Percentiles rank a stretch among this genome's conserved stretches.
phyloP scores from a whole-genome alignment of 2,888 invertebrate species.

The Dicyrtoma fusca region DNA sequence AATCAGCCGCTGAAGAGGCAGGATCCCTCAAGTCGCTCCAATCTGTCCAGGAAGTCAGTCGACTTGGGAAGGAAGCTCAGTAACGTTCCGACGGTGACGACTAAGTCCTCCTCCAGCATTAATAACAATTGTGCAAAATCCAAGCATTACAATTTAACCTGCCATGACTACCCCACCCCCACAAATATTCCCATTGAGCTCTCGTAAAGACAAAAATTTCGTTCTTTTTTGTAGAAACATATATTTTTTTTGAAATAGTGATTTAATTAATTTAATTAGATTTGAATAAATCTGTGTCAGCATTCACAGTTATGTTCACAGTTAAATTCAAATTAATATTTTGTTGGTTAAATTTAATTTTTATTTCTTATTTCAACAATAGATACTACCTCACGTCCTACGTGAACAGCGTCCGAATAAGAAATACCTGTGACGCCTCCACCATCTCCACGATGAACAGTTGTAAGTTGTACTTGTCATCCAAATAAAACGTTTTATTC shows the following conservation, averaged over 20 bases:
- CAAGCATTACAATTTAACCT: conserved; percentile 42
- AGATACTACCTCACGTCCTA: conserved; percentile 45
- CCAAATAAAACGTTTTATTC: not conserved
- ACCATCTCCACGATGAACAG: conserved; percentile 43
- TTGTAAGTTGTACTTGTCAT: conserved; percentile 12
- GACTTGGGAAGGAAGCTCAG: conserved; percentile 19
- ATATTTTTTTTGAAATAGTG: no score
- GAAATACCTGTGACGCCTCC: conserved; percentile 29
- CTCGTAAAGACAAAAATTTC: no score
- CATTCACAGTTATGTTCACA: no score
- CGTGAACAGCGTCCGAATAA: conserved; percentile 38
- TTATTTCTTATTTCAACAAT: no score
- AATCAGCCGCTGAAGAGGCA: conserved; percentile 38
- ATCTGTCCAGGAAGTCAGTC: conserved; percentile 4
- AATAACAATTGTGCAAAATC: conserved; percentile 23
- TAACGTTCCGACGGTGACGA: not conserved
- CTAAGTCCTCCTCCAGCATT: conserved; percentile 7
- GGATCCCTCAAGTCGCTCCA: not conserved
- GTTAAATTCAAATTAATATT: no score
- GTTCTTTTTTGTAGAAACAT: no score
- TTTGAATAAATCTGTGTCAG: no score
- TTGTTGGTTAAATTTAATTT: no score
- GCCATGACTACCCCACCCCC: conserved; percentile 47
- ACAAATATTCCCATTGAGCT: conserved; percentile 52
- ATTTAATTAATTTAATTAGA: no score